Evolutionary conservation across 2,797 vertebrate species (phyloP), one percentile per base, ranked within the genome.

Genomic region (Amblyopsis hoosieri): DNA sequence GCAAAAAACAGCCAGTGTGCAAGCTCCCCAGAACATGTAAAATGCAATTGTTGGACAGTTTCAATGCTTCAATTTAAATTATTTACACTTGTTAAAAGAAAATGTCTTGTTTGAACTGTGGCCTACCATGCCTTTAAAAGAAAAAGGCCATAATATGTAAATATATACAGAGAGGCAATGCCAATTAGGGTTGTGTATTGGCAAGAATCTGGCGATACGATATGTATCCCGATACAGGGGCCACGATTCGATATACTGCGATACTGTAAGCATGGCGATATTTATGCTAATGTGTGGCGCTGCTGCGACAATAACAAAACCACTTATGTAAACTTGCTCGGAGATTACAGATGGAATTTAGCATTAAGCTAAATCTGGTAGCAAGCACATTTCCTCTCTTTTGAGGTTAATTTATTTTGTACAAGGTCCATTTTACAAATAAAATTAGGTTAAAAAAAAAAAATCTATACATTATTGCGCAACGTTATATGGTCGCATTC

Each of bases 41-140:
- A 45, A 59, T 42, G 53, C 61, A 45, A 33, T 46, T 12, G n/a
- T 15, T 50, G 45, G n/a, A 19, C 37, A 42, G 17, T 12, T 60
- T 46, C 62, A 23, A 64, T 17, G 13, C n/a, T 15, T 3, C 45
- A 11, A n/a, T 33, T 50, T n/a, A 13, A 12, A 45, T 54, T 23
- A 10, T 14, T n/a, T 12, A 3, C 8, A 12, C 9, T 11, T 11
- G 15, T 33, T 50, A 37, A 12, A 11, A 11, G 17, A 42, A 62
- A 50, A 3, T 29, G n/a, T 33, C 12, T 54, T 48, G 12, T 23
- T 57, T 45, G 6, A 49, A 45, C 53, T 55, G 14, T 1, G 9
- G 14, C 1, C 48, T 19, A 56, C 5, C 3, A 12, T 15, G 54
- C 54, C 1, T 33, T 42, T n/a, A 42, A 19, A 48, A 10, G 42